phyloP scores from a whole-genome alignment of 92 coral and sea anemone species.

The Isaurus tuberculatus region DNA sequence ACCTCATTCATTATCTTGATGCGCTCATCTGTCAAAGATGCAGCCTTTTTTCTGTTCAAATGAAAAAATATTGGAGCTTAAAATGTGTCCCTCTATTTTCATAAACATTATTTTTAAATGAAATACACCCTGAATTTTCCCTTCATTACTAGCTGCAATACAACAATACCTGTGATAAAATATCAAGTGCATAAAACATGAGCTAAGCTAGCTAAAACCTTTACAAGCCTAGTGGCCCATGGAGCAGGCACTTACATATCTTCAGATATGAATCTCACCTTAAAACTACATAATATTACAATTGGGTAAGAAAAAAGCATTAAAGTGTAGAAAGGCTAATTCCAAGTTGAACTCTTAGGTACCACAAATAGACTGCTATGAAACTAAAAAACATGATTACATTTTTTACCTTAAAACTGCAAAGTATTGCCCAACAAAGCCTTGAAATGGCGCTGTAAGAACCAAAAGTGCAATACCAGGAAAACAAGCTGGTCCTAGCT shows the following conservation, averaged over 20 bases:
- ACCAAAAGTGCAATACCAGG: slow-evolving; percentile 78
- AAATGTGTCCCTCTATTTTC: neutral
- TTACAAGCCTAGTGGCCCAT: too few species aligned
- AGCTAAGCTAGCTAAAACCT: neutral
- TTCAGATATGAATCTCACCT: neutral
- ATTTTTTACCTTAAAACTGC: slow-evolving; percentile 87
- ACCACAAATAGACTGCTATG: neutral
- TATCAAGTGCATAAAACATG: too few species aligned
- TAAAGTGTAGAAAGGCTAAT: too few species aligned
- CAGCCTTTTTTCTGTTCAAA: slow-evolving; percentile 76
- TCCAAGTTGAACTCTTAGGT: too few species aligned
- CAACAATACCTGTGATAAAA: too few species aligned
- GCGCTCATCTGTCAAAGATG: slow-evolving; percentile 81
- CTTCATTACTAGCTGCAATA: neutral
- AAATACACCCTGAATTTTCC: neutral
- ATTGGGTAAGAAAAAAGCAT: too few species aligned
- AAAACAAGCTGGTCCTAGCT: slow-evolving; percentile 77
- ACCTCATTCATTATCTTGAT: slow-evolving; percentile 96
- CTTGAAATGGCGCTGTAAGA: slow-evolving; percentile 88
- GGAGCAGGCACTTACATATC: too few species aligned
- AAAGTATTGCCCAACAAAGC: slow-evolving; percentile 84
- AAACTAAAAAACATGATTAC: neutral
- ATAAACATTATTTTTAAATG: too few species aligned
- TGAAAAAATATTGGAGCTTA: neutral
- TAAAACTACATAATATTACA: too few species aligned